phyloP scores from a whole-genome alignment of 1,140 invertebrate species.

The Hycleus cichorii region DNA sequence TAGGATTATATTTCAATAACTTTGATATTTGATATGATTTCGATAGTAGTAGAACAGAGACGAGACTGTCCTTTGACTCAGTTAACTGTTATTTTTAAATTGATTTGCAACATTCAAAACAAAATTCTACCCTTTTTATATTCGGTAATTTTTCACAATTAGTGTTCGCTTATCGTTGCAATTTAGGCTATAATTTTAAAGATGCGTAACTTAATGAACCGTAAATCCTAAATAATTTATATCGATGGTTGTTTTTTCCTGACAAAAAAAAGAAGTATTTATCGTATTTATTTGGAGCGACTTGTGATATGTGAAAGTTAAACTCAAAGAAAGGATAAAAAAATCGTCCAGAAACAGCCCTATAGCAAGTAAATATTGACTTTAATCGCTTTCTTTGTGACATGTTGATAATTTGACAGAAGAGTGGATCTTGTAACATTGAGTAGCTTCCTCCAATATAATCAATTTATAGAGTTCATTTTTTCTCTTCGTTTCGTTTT shows the following conservation, averaged over 20 bases:
- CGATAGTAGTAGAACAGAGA: too few relatives aligned
- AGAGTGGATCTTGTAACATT: slow-evolving; percentile 16
- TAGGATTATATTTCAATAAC: too few relatives aligned
- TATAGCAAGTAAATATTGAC: slow-evolving; percentile 13
- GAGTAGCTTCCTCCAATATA: slow-evolving; percentile 12
- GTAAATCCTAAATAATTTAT: slow-evolving; percentile 3
- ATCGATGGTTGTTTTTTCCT: slow-evolving; percentile 5
- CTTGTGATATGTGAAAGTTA: slow-evolving; percentile 10
- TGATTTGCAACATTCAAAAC: too few relatives aligned
- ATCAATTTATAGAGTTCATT: slow-evolving; percentile 10
- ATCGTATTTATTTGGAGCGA: slow-evolving; percentile 13
- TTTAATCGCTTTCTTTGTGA: slow-evolving; percentile 16
- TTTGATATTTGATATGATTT: too few relatives aligned
- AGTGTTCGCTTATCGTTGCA: too few relatives aligned
- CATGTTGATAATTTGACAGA: slow-evolving; percentile 14
- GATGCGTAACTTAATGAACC: neutral
- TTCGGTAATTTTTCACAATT: too few relatives aligned
- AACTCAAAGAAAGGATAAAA: slow-evolving; percentile 9
- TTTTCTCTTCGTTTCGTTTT: neutral
- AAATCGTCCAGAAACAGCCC: slow-evolving; percentile 5
- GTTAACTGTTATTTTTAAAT: too few relatives aligned
- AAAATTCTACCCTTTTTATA: too few relatives aligned
- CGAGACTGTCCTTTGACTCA: too few relatives aligned
- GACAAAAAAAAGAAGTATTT: neutral
- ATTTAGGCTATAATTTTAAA: too few relatives aligned